Evolutionary conservation across 1,140 invertebrate genomes (phyloP).

Genomic region (Drosophila arawakana): DNA sequence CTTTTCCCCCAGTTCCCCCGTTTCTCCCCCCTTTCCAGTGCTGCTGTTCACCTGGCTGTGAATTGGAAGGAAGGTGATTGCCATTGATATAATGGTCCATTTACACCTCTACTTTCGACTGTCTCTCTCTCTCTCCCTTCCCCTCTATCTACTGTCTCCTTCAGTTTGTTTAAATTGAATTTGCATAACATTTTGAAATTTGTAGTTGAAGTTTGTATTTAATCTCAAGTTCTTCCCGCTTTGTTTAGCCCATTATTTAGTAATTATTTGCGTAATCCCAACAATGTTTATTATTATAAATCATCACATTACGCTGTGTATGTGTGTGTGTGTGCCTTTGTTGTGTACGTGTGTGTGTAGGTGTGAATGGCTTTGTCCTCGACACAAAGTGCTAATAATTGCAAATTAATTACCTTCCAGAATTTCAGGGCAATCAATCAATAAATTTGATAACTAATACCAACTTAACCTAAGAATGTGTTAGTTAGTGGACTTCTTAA

Average conservation of each 20-base stretch:
- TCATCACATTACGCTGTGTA: constrained; percentile 5
- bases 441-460: constrained; percentile 25
- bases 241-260: constrained; percentile 23
- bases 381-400: constrained; percentile 20
- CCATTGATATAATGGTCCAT: constrained; percentile 28
- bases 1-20: not conserved
- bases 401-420: constrained; percentile 21
- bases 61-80: not conserved
- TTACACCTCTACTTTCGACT: constrained; percentile 23
- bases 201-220: constrained; percentile 3
- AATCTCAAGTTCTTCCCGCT: not conserved
- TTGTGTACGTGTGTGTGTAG: constrained; percentile 1
- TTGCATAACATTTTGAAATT: constrained; percentile 43
- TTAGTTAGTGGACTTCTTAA: not conserved
- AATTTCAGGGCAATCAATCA: constrained; percentile 29
- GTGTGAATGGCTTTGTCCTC: constrained; percentile 16
- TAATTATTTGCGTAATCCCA: constrained; percentile 43
- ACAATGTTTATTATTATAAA: constrained; percentile 18
- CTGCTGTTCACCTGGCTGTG: no score
- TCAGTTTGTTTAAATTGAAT: constrained; percentile 44
- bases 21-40: not conserved
- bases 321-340: not conserved
- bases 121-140: not conserved
- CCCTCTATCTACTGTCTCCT: not conserved
- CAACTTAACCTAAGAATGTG: not conserved